Conservation (phyloP, 2,113 vertebrate genomes). For the Poecilia latipinna region DNA sequence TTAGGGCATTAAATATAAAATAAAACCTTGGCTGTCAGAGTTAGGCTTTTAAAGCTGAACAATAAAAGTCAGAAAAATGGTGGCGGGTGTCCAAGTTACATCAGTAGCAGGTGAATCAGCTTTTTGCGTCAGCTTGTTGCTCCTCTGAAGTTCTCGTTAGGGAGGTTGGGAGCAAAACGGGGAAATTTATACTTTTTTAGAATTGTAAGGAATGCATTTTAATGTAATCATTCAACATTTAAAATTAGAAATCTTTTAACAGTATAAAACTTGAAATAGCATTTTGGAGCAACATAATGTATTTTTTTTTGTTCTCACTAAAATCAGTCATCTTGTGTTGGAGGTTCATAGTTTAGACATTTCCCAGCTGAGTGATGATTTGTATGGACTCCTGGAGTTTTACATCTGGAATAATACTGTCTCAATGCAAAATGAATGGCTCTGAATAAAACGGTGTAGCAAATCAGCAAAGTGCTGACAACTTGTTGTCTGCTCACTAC, state of each 20-base stretch:
- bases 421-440: background rate
- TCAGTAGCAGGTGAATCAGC: constrained; percentile 46
- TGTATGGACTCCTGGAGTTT: background rate
- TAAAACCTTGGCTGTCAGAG: constrained; percentile 25
- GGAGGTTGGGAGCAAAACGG: constrained; percentile 11
- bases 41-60: constrained; percentile 25
- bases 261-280: too few relatives aligned
- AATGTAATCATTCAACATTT: background rate
- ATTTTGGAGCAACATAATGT: background rate
- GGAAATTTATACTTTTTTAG: constrained; percentile 2
- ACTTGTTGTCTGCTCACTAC: background rate
- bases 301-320: background rate
- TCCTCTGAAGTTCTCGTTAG: constrained; percentile 1
- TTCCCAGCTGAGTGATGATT: background rate
- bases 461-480: background rate
- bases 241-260: background rate
- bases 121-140: constrained; percentile 26
- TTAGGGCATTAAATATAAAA: constrained; percentile 24
- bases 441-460: background rate
- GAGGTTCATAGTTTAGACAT: background rate
- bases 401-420: background rate
- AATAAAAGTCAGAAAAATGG: constrained; percentile 3
- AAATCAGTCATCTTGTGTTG: background rate
- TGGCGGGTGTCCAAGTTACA: constrained; percentile 30
- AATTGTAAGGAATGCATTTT: background rate